Percentiles rank a stretch among this genome's conserved stretches.
phyloP scores from a whole-genome alignment of 2,797 vertebrate genomes.

The Epinephelus awoara region DNA sequence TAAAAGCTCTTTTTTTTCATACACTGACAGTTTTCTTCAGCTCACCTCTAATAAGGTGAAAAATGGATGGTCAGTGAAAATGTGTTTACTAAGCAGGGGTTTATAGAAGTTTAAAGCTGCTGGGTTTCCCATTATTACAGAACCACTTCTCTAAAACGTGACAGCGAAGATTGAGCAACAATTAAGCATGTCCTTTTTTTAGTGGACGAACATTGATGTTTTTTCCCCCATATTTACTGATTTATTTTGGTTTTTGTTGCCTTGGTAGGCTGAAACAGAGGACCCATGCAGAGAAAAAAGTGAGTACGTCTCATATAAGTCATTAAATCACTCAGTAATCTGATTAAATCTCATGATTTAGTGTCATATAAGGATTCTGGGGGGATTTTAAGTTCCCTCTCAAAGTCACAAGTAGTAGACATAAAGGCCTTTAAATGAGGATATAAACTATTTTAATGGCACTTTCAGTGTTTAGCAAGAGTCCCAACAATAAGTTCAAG shows the following conservation, averaged over 20 bases:
- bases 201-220: neutral
- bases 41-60: neutral
- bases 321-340: neutral
- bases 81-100: neutral
- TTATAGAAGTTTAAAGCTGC: neutral
- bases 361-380: neutral
- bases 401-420: neutral
- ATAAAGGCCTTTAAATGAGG: neutral
- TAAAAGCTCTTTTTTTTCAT: neutral
- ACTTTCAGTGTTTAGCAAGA: neutral
- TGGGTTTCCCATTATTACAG: constrained; percentile 27
- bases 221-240: neutral
- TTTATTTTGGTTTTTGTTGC: neutral
- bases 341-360: neutral
- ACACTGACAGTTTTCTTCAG: neutral
- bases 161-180: constrained; percentile 3
- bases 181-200: neutral
- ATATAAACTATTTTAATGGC: neutral
- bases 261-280: constrained; percentile 56
- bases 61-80: neutral
- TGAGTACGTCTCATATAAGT: constrained; percentile 34
- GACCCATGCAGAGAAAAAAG: constrained; percentile 23
- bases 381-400: neutral
- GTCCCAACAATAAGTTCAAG: neutral
- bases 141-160: constrained; percentile 26